Evolutionary conservation across 1,140 invertebrate species (phyloP).

Genomic region (Microplitis demolitor): DNA sequence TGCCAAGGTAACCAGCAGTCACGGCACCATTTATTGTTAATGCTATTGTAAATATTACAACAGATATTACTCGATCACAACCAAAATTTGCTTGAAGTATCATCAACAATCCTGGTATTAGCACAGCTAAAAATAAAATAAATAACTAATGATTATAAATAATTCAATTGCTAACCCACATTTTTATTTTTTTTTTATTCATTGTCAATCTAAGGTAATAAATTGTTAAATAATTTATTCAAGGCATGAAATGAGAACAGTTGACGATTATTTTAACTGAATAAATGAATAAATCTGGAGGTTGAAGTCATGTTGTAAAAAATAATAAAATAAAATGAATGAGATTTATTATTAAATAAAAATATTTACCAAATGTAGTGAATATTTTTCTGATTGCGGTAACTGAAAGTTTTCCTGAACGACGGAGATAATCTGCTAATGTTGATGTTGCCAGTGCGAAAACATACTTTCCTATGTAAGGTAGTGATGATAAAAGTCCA

Average conservation of each 20-base stretch:
- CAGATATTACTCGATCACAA: slow-evolving; percentile 69
- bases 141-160: neutral
- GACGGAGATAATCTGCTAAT: slow-evolving; percentile 71
- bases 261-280: too few species aligned
- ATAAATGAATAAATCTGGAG: neutral
- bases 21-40: slow-evolving; percentile 84
- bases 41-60: slow-evolving; percentile 75
- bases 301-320: neutral
- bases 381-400: slow-evolving; percentile 74
- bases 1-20: slow-evolving; percentile 86
- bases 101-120: slow-evolving; percentile 71
- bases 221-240: too few species aligned
- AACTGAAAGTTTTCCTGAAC: slow-evolving; percentile 69
- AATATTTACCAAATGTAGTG: slow-evolving; percentile 66
- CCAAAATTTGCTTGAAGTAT: slow-evolving; percentile 72
- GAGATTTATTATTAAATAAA: neutral
- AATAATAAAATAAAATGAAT: neutral
- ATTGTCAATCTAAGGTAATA: too few species aligned
- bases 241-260: too few species aligned
- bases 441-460: slow-evolving; percentile 74
- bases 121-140: slow-evolving; percentile 61
- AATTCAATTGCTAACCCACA: too few species aligned
- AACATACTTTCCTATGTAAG: slow-evolving; percentile 83
- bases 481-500: slow-evolving; percentile 84
- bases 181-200: too few species aligned